phyloP scores from a whole-genome alignment of 2,113 vertebrate species.

The Ia io region DNA sequence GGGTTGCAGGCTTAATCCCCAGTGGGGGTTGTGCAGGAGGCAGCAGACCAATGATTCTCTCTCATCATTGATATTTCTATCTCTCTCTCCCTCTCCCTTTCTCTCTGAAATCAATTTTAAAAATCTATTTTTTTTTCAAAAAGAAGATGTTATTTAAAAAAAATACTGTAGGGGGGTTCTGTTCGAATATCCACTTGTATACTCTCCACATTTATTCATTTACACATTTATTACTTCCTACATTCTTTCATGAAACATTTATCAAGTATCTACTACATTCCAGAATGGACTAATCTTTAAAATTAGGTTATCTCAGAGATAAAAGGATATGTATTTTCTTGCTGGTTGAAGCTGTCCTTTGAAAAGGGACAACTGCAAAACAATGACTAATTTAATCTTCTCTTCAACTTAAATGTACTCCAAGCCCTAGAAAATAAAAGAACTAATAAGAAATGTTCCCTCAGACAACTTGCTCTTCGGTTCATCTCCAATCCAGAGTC shows the following conservation, averaged over 20 bases:
- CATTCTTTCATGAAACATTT: neutral
- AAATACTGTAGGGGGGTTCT: too few relatives aligned
- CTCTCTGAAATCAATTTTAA: too few relatives aligned
- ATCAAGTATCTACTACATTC: neutral
- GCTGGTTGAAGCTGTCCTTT: neutral
- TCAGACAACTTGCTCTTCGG: neutral
- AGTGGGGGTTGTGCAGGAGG: too few relatives aligned
- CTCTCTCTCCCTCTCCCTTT: too few relatives aligned
- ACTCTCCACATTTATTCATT: rapidly evolving
- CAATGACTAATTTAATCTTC: neutral
- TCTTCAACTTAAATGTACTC: neutral
- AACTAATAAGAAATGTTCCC: neutral
- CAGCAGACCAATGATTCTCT: too few relatives aligned
- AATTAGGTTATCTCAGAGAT: neutral
- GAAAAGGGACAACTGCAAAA: neutral
- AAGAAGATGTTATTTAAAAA: too few relatives aligned
- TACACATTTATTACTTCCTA: neutral
- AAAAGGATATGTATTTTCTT: neutral
- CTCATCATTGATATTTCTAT: too few relatives aligned
- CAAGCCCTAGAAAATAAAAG: neutral
- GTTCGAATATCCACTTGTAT: rapidly evolving
- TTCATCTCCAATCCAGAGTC: neutral
- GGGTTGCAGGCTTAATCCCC: too few relatives aligned
- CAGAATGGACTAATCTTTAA: neutral
- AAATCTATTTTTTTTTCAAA: too few relatives aligned